Base-by-base conservation (phyloP, 1,140 invertebrate species). In the Drosophila kepulauana region DNA sequence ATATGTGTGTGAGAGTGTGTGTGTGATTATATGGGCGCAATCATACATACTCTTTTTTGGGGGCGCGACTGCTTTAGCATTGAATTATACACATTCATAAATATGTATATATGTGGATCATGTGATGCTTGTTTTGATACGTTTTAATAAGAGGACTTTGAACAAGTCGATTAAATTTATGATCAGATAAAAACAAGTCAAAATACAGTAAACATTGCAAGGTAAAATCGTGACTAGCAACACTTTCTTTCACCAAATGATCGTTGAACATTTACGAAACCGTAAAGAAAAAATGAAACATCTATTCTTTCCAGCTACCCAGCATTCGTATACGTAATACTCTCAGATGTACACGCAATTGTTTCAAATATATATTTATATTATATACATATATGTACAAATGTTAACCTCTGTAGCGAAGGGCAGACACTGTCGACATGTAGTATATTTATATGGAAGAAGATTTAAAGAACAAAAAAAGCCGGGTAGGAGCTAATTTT, bases 131-230 rank as follows among this genome's bases (percentile, higher is more conserved):
- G 20, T 46, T n/a, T 30, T 49, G 20, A 30, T 46, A 54, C 71
- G 71, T 49, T 75, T 82, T 84, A 79, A 75, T 86, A 78, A 35
- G 20, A 13, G 66, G 76, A 86, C 84, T 86, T 88, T 86, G 82
- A 77, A 59, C 82, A 73, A 25, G 33, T 46, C 35, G 35, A 61
- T 52, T 57, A 33, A 66, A 20, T 77, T 76, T 71, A 86, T 75
- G 72, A 74, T 78, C 69, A 79, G 82, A 86, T 86, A 86, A 82
- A 72, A 73, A 67, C 48, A 68, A 61, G 48, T 45, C 57, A 45
- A 59, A 64, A 67, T 11, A 46, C 4, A 56, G 2, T 28, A 15
- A n/a, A 8, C 28, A 7, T 28, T 13, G 41, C 5, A 13, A n/a
- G 1, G 8, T 43, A 11, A 33, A 7, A 8, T 61, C 33, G 7